phyloP scores from a whole-genome alignment of 2,888 invertebrate species.

The Azorinus chamasolen region DNA sequence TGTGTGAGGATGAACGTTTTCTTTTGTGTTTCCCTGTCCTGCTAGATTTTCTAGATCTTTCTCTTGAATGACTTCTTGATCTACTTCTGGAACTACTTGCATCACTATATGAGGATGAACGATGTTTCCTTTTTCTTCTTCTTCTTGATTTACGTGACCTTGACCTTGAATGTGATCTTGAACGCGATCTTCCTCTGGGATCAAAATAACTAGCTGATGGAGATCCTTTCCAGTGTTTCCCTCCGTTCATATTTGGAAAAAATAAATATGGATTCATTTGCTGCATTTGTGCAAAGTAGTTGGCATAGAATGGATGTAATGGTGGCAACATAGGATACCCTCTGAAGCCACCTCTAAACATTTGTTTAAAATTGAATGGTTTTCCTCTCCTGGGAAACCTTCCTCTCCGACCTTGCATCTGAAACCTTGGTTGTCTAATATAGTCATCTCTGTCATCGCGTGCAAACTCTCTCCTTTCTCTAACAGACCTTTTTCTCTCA shows the following conservation, averaged over 20 bases:
- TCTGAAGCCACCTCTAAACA: slow-evolving; percentile 30
- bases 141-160: slow-evolving; percentile 38
- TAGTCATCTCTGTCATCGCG: neutral
- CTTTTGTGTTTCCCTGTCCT: neutral
- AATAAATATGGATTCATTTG: slow-evolving; percentile 38
- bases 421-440: neutral
- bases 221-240: slow-evolving; percentile 3
- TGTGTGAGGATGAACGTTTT: slow-evolving; percentile 4
- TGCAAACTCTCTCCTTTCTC: too few relatives aligned
- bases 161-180: slow-evolving; percentile 44
- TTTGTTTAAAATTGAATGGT: slow-evolving; percentile 19
- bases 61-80: slow-evolving; percentile 8
- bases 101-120: too few relatives aligned
- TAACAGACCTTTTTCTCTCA: neutral
- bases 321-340: slow-evolving; percentile 41
- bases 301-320: slow-evolving; percentile 48
- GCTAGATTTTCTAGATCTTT: slow-evolving; percentile 13
- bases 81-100: slow-evolving; percentile 9
- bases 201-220: neutral
- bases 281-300: slow-evolving; percentile 25
- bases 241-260: slow-evolving; percentile 7
- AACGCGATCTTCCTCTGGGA: slow-evolving; percentile 11
- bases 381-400: slow-evolving; percentile 21
- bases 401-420: slow-evolving; percentile 17
- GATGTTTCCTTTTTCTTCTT: slow-evolving; percentile 27